Percentiles rank a stretch among this genome's conserved stretches.
phyloP scores from a whole-genome alignment of 2,888 invertebrate species.

The Leptarthrus brevirostris region DNA sequence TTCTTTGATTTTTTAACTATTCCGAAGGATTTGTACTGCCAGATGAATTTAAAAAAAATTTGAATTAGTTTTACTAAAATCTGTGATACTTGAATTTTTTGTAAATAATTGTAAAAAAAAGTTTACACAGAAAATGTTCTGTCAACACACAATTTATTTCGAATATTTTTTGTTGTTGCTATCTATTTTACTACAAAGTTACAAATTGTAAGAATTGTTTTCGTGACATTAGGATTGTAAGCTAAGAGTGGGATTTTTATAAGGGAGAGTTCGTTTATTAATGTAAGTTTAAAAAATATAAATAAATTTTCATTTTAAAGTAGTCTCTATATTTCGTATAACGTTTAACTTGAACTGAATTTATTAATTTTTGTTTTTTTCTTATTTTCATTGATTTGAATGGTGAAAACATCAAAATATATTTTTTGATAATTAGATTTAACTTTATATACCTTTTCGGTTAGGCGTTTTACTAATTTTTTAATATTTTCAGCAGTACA shows the following conservation, averaged over 20 bases:
- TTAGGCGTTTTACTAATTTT: too few relatives aligned
- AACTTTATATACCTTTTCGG: too few relatives aligned
- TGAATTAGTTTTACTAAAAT: slow-evolving; percentile 11
- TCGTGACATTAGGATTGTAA: not conserved
- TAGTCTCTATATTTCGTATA: too few relatives aligned
- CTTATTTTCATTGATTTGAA: too few relatives aligned
- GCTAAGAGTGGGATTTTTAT: not conserved
- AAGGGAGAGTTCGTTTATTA: slow-evolving; percentile 22
- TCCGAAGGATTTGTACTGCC: not conserved
- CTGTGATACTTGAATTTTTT: slow-evolving; percentile 8
- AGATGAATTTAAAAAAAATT: not conserved
- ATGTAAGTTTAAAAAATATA: too few relatives aligned
- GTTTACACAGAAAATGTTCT: slow-evolving; percentile 7
- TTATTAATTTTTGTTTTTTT: too few relatives aligned
- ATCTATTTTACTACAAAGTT: not conserved
- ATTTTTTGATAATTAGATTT: too few relatives aligned
- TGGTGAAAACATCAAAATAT: too few relatives aligned
- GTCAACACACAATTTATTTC: not conserved
- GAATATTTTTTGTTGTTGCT: slow-evolving; percentile 14
- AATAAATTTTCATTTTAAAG: too few relatives aligned
- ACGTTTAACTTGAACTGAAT: too few relatives aligned
- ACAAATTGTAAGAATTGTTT: slow-evolving; percentile 19
- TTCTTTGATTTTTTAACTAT: not conserved
- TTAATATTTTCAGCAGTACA: too few relatives aligned
- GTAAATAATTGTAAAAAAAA: slow-evolving; percentile 34